These are phyloP conservation scores for Enteromius treurensis DNA, from an alignment of 2,797 vertebrate species.

Conservation along the genomic window DNA sequence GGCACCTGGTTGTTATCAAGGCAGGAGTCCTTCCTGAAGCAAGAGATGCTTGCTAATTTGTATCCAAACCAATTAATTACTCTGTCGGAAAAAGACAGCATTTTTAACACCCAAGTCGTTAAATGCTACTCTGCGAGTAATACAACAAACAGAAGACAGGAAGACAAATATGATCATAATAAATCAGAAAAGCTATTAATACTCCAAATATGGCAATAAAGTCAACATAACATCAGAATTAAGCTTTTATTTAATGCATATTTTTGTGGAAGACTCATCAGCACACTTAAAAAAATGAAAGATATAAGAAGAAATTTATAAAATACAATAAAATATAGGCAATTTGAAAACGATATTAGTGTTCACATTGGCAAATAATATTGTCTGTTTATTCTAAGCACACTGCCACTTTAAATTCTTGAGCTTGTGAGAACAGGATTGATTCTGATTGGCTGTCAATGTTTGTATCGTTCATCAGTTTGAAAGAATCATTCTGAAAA, in stretches of 20 bases:
- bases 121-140: slow-evolving; percentile 24
- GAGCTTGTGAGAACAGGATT: too few relatives aligned
- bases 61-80: slow-evolving; percentile 52
- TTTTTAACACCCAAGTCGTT: slow-evolving; percentile 2
- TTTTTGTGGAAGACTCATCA: not conserved
- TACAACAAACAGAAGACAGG: not conserved
- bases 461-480: too few relatives aligned
- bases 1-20: slow-evolving; percentile 55
- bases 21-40: slow-evolving; percentile 43
- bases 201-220: not conserved
- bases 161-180: not conserved
- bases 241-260: not conserved
- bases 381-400: too few relatives aligned
- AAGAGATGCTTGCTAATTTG: slow-evolving; percentile 47
- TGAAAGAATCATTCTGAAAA: too few relatives aligned
- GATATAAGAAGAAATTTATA: not conserved
- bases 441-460: too few relatives aligned
- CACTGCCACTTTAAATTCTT: too few relatives aligned
- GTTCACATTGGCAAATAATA: too few relatives aligned
- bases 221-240: not conserved
- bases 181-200: slow-evolving; percentile 9
- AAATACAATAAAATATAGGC: not conserved
- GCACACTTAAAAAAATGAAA: not conserved
- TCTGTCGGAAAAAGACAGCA: not conserved
- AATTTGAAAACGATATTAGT: too few relatives aligned